phyloP scores from a whole-genome alignment of 2,888 invertebrate species.

The Ichneumoninae sp. region DNA sequence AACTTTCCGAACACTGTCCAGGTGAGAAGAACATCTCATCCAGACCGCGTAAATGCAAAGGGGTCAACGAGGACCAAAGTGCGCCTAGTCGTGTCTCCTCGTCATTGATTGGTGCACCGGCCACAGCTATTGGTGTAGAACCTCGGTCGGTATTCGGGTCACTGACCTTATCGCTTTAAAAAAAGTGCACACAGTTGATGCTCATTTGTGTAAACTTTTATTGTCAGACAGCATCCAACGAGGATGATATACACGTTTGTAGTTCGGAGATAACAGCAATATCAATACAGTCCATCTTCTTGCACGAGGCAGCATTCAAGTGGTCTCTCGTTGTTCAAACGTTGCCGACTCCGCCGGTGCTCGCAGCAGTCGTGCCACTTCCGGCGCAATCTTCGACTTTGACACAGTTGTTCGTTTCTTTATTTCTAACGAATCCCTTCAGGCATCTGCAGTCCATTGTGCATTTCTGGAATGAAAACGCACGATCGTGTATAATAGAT shows the following conservation, averaged over 20 bases:
- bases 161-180: neutral
- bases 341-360: neutral
- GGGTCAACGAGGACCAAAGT: no score
- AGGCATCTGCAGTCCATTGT: constrained; percentile 36
- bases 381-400: constrained; percentile 31
- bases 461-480: constrained; percentile 38
- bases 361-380: neutral
- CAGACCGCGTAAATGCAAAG: no score
- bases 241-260: neutral
- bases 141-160: neutral
- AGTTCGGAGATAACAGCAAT: constrained; percentile 14
- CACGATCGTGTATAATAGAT: neutral
- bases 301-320: neutral
- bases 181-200: neutral
- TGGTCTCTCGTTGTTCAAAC: neutral
- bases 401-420: constrained; percentile 32
- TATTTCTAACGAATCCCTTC: constrained; percentile 45
- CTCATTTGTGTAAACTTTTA: neutral
- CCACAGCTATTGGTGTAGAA: neutral
- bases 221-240: neutral
- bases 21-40: no score
- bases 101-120: neutral
- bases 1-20: no score
- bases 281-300: neutral
- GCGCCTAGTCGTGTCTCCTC: no score